These are phyloP conservation scores for Seriola aureovittata DNA, from an alignment of 2,113 vertebrate genomes.

Conservation along the genomic window DNA sequence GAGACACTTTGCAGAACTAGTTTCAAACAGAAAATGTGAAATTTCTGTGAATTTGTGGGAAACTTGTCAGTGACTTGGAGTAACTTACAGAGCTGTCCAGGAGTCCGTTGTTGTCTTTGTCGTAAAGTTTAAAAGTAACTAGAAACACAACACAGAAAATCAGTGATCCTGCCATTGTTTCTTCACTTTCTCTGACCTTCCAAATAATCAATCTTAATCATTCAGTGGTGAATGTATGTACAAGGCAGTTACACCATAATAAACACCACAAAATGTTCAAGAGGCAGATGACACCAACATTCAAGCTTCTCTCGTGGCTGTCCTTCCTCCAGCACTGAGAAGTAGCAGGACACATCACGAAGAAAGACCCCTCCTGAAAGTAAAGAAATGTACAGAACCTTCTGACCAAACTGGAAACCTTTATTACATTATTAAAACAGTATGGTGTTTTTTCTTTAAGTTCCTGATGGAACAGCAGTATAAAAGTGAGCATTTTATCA, in stretches of 20 bases:
- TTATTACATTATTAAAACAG: slow-evolving; percentile 6
- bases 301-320: slow-evolving; percentile 92
- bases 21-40: not conserved
- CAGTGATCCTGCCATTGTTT: not conserved
- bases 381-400: not conserved
- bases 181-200: not conserved
- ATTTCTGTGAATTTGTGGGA: not conserved
- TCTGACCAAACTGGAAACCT: slow-evolving; percentile 1
- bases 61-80: not conserved
- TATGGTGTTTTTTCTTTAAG: not conserved
- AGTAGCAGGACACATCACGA: slow-evolving; percentile 94
- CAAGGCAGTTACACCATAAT: not conserved
- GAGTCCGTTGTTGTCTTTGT: slow-evolving; percentile 92
- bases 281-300: slow-evolving; percentile 83
- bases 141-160: slow-evolving; percentile 51
- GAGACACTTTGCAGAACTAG: not conserved
- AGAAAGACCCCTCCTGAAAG: slow-evolving; percentile 86
- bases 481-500: slow-evolving; percentile 8
- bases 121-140: slow-evolving; percentile 95
- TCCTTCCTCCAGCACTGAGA: slow-evolving; percentile 93
- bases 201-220: not conserved
- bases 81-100: slow-evolving; percentile 93
- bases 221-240: not conserved
- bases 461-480: not conserved
- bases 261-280: slow-evolving; percentile 18